Conservation (phyloP, 2,113 vertebrate species). For the Microcebus jonahi region DNA sequence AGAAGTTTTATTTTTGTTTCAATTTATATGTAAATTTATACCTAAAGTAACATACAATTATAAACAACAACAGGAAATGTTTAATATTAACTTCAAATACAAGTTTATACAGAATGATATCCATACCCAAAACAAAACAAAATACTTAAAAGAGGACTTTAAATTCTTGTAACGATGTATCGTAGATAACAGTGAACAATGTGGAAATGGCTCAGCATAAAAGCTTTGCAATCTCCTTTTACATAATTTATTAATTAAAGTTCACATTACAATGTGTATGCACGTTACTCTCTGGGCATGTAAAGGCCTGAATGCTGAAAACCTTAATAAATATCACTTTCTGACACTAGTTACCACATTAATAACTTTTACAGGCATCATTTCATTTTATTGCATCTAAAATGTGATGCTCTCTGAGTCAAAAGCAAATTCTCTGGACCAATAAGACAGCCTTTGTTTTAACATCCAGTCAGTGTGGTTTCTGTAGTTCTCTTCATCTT, state of each 20-base stretch:
- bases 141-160: background rate
- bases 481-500: background rate
- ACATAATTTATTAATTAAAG: slow-evolving; percentile 45
- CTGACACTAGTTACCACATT: background rate
- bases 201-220: background rate
- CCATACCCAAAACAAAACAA: background rate
- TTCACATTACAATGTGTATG: slow-evolving; percentile 12
- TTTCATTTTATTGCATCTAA: slow-evolving; percentile 47
- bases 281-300: background rate
- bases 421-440: background rate
- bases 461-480: background rate
- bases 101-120: slow-evolving; percentile 22
- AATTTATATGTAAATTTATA: slow-evolving; percentile 69
- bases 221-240: background rate
- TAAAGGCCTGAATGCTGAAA: background rate
- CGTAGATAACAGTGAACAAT: background rate
- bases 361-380: background rate
- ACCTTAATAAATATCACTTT: background rate
- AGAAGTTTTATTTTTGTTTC: slow-evolving; percentile 65
- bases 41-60: slow-evolving; percentile 38
- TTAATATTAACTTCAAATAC: slow-evolving; percentile 50
- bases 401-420: background rate
- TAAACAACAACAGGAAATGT: slow-evolving; percentile 24
- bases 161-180: background rate
- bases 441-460: background rate